Percentiles rank a stretch among this genome's conserved stretches.
These are phyloP conservation scores for Catharus bicknelli DNA, from an alignment of 2,113 vertebrate species.

Conservation along the genomic window DNA sequence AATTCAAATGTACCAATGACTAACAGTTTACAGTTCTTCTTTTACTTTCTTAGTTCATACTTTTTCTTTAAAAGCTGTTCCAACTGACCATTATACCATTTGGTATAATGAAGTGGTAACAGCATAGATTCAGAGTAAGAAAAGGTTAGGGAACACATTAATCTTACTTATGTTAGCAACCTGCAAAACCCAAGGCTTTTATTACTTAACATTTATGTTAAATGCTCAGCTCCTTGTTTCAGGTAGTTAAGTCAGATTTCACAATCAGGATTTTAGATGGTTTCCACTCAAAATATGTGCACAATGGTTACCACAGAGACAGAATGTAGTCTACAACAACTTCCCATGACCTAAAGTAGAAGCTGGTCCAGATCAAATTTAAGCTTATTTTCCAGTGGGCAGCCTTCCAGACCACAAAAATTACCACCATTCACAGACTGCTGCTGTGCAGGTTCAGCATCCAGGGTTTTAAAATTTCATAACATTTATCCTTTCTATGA, in stretches of 20 bases:
- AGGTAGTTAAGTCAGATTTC: neutral
- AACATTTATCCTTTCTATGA: constrained; percentile 9
- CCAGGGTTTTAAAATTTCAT: constrained; percentile 29
- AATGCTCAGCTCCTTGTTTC: neutral
- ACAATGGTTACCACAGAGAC: neutral
- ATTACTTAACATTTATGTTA: neutral
- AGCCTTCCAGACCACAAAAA: constrained; percentile 65
- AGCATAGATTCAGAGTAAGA: neutral
- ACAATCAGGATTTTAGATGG: neutral
- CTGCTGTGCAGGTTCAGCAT: constrained; percentile 29
- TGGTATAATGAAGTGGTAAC: neutral
- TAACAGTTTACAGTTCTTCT: neutral
- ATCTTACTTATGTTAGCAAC: neutral
- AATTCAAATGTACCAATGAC: neutral
- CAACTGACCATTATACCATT: neutral
- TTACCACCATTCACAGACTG: constrained; percentile 44
- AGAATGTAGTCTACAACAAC: neutral
- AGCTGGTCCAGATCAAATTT: constrained; percentile 33
- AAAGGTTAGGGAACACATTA: neutral
- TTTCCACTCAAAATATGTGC: neutral
- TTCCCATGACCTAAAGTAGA: constrained; percentile 50
- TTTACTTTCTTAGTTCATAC: neutral
- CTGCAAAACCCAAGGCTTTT: neutral
- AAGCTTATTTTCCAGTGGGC: constrained; percentile 55
- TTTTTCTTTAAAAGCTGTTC: neutral